phyloP scores from a whole-genome alignment of 2,797 vertebrate species.

The Lerista edwardsae region DNA sequence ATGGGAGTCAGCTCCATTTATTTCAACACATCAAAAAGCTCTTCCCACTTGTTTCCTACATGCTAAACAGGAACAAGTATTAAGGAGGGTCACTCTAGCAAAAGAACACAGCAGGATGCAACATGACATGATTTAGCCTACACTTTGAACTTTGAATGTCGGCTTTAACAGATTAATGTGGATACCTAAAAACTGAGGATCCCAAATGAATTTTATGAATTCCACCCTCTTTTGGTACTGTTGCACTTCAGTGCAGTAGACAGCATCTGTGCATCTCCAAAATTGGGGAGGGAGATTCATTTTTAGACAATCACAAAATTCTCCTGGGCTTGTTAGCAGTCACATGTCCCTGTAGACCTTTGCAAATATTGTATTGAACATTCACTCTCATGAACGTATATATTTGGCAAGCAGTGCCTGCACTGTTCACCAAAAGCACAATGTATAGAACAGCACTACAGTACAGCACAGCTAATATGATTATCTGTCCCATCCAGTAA shows the following conservation, averaged over 20 bases:
- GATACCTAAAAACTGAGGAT: not conserved
- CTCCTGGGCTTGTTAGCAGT: not conserved
- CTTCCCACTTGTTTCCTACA: too few species aligned
- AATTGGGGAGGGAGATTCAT: not conserved
- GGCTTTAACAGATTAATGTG: conserved; percentile 34
- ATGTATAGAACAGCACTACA: not conserved
- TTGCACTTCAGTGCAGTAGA: not conserved
- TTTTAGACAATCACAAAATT: not conserved
- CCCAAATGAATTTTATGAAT: not conserved
- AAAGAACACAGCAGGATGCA: not conserved
- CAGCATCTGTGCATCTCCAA: not conserved
- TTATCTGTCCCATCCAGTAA: conserved; percentile 1
- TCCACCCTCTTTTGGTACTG: not conserved
- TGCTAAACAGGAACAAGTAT: not conserved
- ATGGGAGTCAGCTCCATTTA: not conserved
- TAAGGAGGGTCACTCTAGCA: not conserved
- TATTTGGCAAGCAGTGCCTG: conserved; percentile 45
- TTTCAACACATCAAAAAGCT: not conserved
- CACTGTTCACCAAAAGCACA: conserved; percentile 10
- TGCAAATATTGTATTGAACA: not conserved
- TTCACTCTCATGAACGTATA: not conserved
- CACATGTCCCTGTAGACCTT: not conserved
- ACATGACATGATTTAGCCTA: conserved; percentile 51
- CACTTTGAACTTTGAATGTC: conserved; percentile 49
- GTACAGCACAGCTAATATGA: conserved; percentile 13